Conservation (phyloP, 2,113 vertebrate genomes). For the Chlamydotis undulata region DNA sequence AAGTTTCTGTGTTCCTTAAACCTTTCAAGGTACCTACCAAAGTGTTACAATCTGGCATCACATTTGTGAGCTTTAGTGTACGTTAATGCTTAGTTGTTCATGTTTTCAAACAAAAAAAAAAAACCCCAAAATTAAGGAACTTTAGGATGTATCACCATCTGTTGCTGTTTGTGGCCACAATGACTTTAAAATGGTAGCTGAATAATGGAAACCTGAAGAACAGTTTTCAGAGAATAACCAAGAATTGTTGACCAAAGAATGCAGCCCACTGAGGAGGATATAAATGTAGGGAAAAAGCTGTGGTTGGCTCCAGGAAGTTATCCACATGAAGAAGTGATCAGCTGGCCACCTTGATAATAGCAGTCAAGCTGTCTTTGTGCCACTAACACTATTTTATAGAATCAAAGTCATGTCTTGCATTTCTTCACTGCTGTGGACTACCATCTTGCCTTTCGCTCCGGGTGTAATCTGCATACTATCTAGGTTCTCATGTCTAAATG, state of each 20-base stretch:
- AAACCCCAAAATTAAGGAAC: neutral
- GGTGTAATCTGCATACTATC: neutral
- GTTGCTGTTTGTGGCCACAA: neutral
- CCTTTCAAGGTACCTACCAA: neutral
- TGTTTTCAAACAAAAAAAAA: neutral
- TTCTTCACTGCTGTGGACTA: neutral
- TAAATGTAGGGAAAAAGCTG: neutral
- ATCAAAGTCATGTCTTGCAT: accelerated
- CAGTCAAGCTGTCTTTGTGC: neutral
- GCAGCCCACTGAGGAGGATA: neutral
- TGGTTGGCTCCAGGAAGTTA: neutral
- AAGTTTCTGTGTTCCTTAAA: neutral
- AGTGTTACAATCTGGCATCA: neutral
- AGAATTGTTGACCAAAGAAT: neutral
- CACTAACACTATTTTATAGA: neutral
- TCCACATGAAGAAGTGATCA: neutral
- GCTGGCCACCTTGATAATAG: neutral
- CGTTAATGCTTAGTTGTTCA: neutral
- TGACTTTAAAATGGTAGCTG: neutral
- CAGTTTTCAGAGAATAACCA: neutral
- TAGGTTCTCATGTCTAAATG: neutral
- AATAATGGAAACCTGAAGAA: neutral
- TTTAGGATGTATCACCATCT: neutral
- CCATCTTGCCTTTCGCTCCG: neutral
- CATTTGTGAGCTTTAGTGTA: neutral